Evolutionary conservation across 23 tunicate genomes (phyloP).

Genomic region (Trididemnum clinides): DNA sequence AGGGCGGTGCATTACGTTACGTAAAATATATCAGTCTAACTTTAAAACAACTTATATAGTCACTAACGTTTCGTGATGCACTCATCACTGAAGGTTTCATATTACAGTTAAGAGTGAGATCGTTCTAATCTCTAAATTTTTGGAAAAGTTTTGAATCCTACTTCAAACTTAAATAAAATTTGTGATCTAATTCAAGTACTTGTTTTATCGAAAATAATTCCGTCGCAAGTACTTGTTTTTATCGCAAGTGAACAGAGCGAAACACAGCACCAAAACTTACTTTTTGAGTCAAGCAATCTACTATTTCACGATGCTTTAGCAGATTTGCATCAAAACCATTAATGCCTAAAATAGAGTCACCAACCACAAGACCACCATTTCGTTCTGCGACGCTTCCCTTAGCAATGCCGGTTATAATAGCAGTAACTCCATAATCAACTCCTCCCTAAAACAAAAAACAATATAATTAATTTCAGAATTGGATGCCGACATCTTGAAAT

Average conservation of each 20-base stretch:
- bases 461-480: neutral
- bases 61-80: no score
- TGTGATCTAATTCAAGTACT: no score
- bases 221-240: no score
- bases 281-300: constrained; percentile 56
- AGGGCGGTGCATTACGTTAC: neutral
- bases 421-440: constrained; percentile 76
- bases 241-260: no score
- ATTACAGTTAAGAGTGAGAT: no score
- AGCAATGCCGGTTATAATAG: constrained; percentile 82
- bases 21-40: neutral
- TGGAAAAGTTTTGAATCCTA: no score
- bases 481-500: neutral
- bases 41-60: neutral
- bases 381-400: constrained; percentile 61
- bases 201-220: no score
- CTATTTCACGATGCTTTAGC: constrained; percentile 69
- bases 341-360: constrained; percentile 83
- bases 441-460: constrained; percentile 78
- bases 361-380: constrained; percentile 70
- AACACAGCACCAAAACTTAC: constrained; percentile 21
- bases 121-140: no score
- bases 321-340: constrained; percentile 58
- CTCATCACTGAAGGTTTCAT: no score
- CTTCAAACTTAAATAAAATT: no score